phyloP scores from a whole-genome alignment of 2,797 vertebrate species.

The Petrocephalus schoutedeni region DNA sequence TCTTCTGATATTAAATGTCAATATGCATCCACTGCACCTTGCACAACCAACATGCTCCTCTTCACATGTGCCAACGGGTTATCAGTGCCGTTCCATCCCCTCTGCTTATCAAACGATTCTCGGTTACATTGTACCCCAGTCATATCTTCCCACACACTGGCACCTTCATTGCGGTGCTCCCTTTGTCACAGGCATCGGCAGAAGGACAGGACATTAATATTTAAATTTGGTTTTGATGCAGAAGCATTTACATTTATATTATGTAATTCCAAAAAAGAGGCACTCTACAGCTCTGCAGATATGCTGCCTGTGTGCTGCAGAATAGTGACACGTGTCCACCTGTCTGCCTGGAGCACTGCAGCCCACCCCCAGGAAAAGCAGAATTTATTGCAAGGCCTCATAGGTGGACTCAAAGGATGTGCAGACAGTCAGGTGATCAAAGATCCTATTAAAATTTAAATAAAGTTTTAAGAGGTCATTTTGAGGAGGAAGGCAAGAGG shows the following conservation, averaged over 20 bases:
- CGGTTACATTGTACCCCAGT: slow-evolving; percentile 12
- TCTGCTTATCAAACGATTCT: background rate
- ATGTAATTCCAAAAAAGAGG: slow-evolving; percentile 31
- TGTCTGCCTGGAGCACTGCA: background rate
- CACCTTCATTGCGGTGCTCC: slow-evolving; percentile 13
- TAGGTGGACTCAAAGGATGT: background rate
- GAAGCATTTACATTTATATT: slow-evolving; percentile 47
- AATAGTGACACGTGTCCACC: background rate
- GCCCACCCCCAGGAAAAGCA: slow-evolving; percentile 18
- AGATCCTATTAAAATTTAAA: background rate
- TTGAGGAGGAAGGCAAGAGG: background rate
- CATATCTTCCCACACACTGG: background rate
- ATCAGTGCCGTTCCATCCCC: slow-evolving; percentile 18
- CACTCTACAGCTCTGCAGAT: slow-evolving; percentile 9
- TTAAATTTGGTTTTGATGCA: slow-evolving; percentile 42
- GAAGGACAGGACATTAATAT: slow-evolving; percentile 39
- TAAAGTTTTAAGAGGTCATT: background rate
- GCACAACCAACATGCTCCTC: slow-evolving; percentile 25
- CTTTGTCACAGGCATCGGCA: slow-evolving; percentile 14
- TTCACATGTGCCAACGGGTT: slow-evolving; percentile 23
- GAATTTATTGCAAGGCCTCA: slow-evolving; percentile 22
- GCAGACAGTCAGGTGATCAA: background rate
- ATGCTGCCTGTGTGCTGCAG: background rate
- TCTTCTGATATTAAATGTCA: slow-evolving; percentile 2
- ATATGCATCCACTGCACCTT: slow-evolving; percentile 16